Base-by-base conservation (phyloP, 1,140 invertebrate genomes). In the Ceratosolen fusciceps region DNA sequence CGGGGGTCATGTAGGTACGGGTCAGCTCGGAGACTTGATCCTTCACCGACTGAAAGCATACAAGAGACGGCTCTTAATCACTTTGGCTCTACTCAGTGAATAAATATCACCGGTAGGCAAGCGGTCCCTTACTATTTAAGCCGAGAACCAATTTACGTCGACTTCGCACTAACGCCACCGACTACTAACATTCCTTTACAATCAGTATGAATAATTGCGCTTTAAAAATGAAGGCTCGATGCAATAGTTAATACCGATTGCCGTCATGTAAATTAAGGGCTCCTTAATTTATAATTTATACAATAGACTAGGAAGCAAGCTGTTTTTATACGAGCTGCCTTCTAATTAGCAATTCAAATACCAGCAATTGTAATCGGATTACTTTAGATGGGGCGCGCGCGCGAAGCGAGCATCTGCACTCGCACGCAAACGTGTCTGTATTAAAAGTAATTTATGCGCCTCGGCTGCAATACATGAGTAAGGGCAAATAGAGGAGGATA, bases 1-100 rank as follows among this genome's bases (percentile, higher is more conserved):
- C 89, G 3, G 87, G 85, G 0, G 88, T 90, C 65, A 91, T 85
- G 80, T 88, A 84, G 0, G 47, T 39, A 80, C 74, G 84, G 74
- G 71, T 86, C 79, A 85, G 84, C 83, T 87, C 85, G 68, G 79
- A 83, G 74, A 81, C 84, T 83, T 84, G 83, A 49, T 74, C 85
- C 82, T 34, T 88, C 74, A 74, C 81, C n/a, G 34, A 9, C 84
- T 83, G 74, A 7, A 65, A 65, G 16, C n/a, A 16, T 16, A 16
- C 16, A 24, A 62, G 31, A 34, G 24, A 14, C 24, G 12, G 16
- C 21, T 52, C 2, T 16, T 52, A 52, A 52, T 52, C 21, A 14
- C 12, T 52, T 52, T 52, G 19, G 10, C 49, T 19, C 21, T 2
- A 16, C 21, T 43, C 39, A 43, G n/a, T n/a, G n/a, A n/a, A n/a